phyloP scores from a whole-genome alignment of 2,888 invertebrate species.

The Phaedon cochleariae region DNA sequence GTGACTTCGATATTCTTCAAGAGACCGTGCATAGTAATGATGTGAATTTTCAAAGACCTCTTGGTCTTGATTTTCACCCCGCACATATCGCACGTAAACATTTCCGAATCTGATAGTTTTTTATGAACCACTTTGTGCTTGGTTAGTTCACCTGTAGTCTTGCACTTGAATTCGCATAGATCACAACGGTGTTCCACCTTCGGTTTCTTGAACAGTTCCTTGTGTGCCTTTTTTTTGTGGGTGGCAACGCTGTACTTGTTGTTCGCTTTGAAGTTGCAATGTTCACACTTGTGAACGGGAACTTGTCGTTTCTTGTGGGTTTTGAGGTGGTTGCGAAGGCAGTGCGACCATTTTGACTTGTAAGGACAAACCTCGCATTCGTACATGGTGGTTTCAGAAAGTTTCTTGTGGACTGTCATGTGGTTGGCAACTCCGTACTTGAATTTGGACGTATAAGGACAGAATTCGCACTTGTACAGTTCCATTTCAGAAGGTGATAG shows the following conservation, averaged over 20 bases:
- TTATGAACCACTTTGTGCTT: not conserved
- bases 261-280: conserved; percentile 13
- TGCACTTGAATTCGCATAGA: not conserved
- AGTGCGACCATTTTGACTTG: conserved; percentile 14
- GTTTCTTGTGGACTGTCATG: not conserved
- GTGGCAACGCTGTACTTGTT: conserved; percentile 14
- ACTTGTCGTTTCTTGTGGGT: not conserved
- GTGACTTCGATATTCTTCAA: not conserved
- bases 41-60: not conserved
- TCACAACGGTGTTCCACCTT: not conserved
- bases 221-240: conserved; percentile 6
- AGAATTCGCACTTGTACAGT: conserved; percentile 3
- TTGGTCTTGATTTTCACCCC: not conserved
- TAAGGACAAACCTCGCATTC: conserved; percentile 16
- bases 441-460: conserved; percentile 14
- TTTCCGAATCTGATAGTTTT: not conserved
- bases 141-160: not conserved
- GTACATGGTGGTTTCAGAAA: conserved; percentile 6
- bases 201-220: not conserved
- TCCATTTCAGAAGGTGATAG: not conserved
- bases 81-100: not conserved
- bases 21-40: not conserved
- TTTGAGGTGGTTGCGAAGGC: conserved; percentile 11
- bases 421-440: not conserved
- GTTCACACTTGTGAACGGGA: conserved; percentile 1